Conservation (phyloP, 2,888 invertebrate species). For the Muschampia plurimacula region DNA sequence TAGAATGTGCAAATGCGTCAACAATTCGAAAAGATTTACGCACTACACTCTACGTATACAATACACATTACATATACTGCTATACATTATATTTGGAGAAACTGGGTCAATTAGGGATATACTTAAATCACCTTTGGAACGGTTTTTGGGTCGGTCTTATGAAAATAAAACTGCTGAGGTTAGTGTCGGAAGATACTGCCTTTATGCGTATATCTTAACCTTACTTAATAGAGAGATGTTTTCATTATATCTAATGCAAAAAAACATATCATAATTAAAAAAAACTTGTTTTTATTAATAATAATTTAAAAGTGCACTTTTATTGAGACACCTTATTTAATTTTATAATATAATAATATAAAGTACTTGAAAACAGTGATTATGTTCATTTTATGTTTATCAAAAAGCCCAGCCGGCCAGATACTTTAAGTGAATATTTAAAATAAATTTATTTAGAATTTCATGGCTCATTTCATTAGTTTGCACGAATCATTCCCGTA, state of each 20-base stretch:
- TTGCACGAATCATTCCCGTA: slow-evolving; percentile 88
- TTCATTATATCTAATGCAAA: too few relatives aligned
- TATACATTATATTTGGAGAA: neutral
- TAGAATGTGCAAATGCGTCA: too few relatives aligned
- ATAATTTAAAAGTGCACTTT: neutral
- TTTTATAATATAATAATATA: neutral
- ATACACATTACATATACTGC: too few relatives aligned
- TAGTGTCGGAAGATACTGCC: too few relatives aligned
- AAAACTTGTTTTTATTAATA: neutral
- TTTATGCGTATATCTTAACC: too few relatives aligned
- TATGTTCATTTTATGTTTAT: slow-evolving; percentile 16
- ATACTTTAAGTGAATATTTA: slow-evolving; percentile 39
- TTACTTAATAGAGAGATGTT: too few relatives aligned
- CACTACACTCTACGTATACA: too few relatives aligned
- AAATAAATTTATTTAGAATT: slow-evolving; percentile 46
- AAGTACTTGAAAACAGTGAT: neutral
- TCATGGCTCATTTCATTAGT: slow-evolving; percentile 81
- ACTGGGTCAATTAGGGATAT: neutral
- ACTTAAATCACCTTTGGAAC: neutral
- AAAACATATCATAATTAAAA: too few relatives aligned
- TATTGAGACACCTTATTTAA: neutral
- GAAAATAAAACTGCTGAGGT: too few relatives aligned
- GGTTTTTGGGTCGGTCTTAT: too few relatives aligned
- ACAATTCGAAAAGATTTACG: too few relatives aligned
- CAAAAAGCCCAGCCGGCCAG: slow-evolving; percentile 36